Evolutionary conservation across 2,797 vertebrate species (phyloP).

Genomic region (Crypturellus tataupa): DNA sequence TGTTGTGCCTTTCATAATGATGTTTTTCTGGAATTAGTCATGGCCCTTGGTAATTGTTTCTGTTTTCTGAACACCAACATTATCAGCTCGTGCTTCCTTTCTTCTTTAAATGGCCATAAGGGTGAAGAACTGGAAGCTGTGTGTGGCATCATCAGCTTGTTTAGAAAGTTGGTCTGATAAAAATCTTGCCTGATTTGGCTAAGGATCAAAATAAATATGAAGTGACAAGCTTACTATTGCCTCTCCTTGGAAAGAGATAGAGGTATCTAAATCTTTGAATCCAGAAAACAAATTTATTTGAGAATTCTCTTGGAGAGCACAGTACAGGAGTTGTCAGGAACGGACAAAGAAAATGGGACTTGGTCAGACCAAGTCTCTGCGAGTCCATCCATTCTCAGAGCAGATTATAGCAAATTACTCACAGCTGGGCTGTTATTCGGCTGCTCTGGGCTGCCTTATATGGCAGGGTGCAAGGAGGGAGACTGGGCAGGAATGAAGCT

Average conservation of each 20-base stretch:
- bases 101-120: not conserved
- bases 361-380: not conserved
- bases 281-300: not conserved
- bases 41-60: not conserved
- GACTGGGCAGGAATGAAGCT: not conserved
- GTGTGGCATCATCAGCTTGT: not conserved
- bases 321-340: not conserved
- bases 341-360: not conserved
- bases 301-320: not conserved
- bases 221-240: slow-evolving; percentile 13
- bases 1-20: not conserved
- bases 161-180: slow-evolving; percentile 15
- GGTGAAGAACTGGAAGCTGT: not conserved
- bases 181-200: not conserved
- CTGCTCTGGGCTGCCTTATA: not conserved
- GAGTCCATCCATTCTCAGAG: not conserved
- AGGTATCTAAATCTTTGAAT: not conserved
- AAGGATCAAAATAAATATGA: slow-evolving; percentile 29
- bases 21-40: slow-evolving; percentile 17
- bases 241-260: not conserved
- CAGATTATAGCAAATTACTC: not conserved
- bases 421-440: not conserved
- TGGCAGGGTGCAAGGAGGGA: not conserved
- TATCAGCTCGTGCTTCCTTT: slow-evolving; percentile 1
- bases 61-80: not conserved